Evolutionary conservation across 2,888 invertebrate species (phyloP).

Genomic region (Cantharis lateralis): DNA sequence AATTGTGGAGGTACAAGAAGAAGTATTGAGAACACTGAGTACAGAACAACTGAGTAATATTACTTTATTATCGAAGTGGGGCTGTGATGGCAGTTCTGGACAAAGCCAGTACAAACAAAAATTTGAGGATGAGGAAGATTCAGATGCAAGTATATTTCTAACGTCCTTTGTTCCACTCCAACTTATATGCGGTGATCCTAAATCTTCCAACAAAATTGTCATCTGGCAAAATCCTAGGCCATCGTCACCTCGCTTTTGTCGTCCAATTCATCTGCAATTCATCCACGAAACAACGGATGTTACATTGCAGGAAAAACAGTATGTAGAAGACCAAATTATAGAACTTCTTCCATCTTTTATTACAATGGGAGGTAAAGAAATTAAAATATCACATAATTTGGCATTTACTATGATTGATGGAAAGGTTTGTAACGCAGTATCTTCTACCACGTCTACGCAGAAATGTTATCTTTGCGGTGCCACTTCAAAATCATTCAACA

Average conservation of each 20-base stretch:
- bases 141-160: not conserved
- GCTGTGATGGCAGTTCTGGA: not conserved
- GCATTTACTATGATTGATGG: constrained; percentile 43
- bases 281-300: constrained; percentile 19
- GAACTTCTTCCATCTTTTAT: too few species aligned
- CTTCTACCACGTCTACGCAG: constrained; percentile 29
- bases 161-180: not conserved
- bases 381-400: constrained; percentile 32
- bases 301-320: constrained; percentile 9
- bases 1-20: not conserved
- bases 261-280: not conserved
- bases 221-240: constrained; percentile 4
- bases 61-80: not conserved
- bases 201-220: not conserved
- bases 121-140: too few species aligned
- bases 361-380: constrained; percentile 11
- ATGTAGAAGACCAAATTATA: constrained; percentile 16
- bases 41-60: not conserved
- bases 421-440: constrained; percentile 37
- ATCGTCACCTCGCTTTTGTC: not conserved
- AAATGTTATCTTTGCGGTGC: constrained; percentile 33
- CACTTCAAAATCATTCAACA: constrained; percentile 35
- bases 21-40: not conserved
- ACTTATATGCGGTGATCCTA: not conserved
- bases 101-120: not conserved